Conservation (phyloP, 2,888 invertebrate species). For the Apamea crenata region DNA sequence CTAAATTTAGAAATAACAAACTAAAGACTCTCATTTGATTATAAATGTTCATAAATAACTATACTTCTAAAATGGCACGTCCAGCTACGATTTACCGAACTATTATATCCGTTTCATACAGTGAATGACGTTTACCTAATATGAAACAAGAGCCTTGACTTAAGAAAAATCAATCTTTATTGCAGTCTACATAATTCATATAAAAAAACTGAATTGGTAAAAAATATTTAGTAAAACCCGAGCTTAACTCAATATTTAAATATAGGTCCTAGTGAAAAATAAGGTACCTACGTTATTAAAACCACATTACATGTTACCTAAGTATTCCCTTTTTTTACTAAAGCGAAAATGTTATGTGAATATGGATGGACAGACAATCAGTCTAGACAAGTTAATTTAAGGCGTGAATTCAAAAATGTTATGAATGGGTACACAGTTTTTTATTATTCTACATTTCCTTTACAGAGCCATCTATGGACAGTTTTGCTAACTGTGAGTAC, state of each 20-base stretch:
- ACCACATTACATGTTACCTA: neutral
- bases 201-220: neutral
- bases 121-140: neutral
- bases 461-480: constrained; percentile 37
- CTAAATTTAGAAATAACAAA: neutral
- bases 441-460: too few species aligned
- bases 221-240: neutral
- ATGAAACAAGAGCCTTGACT: neutral
- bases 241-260: neutral
- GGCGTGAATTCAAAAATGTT: neutral
- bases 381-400: neutral
- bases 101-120: neutral
- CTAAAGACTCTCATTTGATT: neutral
- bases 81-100: neutral
- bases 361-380: neutral
- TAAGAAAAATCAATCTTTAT: neutral
- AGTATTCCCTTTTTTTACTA: neutral
- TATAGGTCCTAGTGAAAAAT: neutral
- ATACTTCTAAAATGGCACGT: neutral
- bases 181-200: neutral
- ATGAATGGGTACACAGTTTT: too few species aligned
- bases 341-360: neutral
- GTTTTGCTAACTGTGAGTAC: neutral
- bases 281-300: neutral
- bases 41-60: neutral